These are phyloP conservation scores for Stegastes partitus DNA, from an alignment of 2,113 vertebrate species.

Conservation along the genomic window DNA sequence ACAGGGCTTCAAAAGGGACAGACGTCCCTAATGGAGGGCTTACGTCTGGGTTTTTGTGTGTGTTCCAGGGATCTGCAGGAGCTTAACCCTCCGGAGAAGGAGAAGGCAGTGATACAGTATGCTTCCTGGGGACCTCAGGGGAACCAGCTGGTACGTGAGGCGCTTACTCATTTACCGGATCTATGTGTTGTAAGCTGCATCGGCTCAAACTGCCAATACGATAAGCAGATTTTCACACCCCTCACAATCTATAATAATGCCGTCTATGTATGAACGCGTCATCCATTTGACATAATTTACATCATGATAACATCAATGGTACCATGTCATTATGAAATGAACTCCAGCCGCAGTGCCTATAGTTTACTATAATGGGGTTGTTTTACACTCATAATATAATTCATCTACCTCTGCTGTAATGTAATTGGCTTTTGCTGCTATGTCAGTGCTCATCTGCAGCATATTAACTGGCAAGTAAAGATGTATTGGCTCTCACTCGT, in stretches of 20 bases:
- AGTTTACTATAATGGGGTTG: slow-evolving; percentile 30
- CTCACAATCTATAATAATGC: neutral
- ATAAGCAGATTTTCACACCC: neutral
- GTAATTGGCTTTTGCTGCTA: slow-evolving; percentile 54
- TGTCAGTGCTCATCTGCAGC: slow-evolving; percentile 64
- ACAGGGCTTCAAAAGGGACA: slow-evolving; percentile 46
- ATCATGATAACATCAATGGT: slow-evolving; percentile 11
- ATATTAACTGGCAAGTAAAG: slow-evolving; percentile 63
- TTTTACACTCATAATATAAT: slow-evolving; percentile 52
- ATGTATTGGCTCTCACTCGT: slow-evolving; percentile 54
- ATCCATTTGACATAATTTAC: slow-evolving; percentile 22
- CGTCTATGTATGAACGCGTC: neutral
- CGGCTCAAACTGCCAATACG: neutral
- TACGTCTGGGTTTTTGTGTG: slow-evolving; percentile 65
- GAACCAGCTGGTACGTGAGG: slow-evolving; percentile 85
- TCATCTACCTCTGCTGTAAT: slow-evolving; percentile 50
- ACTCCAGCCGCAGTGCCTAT: slow-evolving; percentile 16
- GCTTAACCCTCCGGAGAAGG: slow-evolving; percentile 74
- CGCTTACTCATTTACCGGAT: slow-evolving; percentile 9
- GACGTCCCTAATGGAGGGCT: slow-evolving; percentile 18
- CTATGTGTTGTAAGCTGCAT: neutral
- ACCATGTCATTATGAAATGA: slow-evolving; percentile 14
- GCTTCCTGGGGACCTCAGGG: slow-evolving; percentile 87
- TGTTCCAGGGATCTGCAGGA: slow-evolving; percentile 82
- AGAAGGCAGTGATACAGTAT: slow-evolving; percentile 77